A percentile compares a stretch with the other conserved stretches of the same genome.
Evolutionary conservation across 2,888 invertebrate genomes (phyloP).

Genomic region (Drosophila quinaria): DNA sequence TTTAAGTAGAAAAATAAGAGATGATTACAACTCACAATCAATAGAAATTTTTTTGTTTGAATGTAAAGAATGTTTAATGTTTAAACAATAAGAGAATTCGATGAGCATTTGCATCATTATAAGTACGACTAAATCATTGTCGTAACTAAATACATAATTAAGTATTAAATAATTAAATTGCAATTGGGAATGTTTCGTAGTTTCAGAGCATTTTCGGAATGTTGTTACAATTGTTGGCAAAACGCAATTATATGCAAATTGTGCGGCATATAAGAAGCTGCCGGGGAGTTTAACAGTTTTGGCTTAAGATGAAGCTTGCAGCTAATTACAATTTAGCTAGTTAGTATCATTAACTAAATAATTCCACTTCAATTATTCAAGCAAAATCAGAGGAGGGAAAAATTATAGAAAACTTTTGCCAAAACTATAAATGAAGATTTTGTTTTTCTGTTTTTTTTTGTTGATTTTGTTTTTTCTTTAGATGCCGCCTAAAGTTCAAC

Average conservation of each 20-base stretch:
- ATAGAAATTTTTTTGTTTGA: slow-evolving; percentile 41
- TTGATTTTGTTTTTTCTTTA: neutral
- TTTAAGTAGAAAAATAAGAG: slow-evolving; percentile 42
- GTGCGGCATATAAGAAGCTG: slow-evolving; percentile 69
- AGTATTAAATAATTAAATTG: slow-evolving; percentile 18
- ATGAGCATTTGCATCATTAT: slow-evolving; percentile 18
- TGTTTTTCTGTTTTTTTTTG: neutral
- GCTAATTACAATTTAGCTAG: slow-evolving; percentile 48
- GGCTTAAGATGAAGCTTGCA: slow-evolving; percentile 23
- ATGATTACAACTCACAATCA: slow-evolving; percentile 47
- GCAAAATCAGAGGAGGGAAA: slow-evolving; percentile 1
- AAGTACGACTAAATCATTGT: slow-evolving; percentile 6
- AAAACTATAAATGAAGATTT: slow-evolving; percentile 12
- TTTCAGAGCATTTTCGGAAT: slow-evolving; percentile 19
- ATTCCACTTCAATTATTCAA: slow-evolving; percentile 24
- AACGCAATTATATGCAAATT: slow-evolving; percentile 64
- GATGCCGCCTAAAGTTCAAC: slow-evolving; percentile 81
- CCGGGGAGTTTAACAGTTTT: slow-evolving; percentile 37
- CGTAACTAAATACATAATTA: slow-evolving; percentile 12
- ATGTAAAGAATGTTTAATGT: slow-evolving; percentile 46
- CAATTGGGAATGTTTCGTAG: slow-evolving; percentile 40
- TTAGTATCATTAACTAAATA: slow-evolving; percentile 40
- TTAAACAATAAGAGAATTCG: slow-evolving; percentile 14
- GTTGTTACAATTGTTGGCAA: slow-evolving; percentile 18
- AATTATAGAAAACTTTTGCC: slow-evolving; percentile 1